Conservation (phyloP, 2,113 vertebrate species). For the Lanius collurio region DNA sequence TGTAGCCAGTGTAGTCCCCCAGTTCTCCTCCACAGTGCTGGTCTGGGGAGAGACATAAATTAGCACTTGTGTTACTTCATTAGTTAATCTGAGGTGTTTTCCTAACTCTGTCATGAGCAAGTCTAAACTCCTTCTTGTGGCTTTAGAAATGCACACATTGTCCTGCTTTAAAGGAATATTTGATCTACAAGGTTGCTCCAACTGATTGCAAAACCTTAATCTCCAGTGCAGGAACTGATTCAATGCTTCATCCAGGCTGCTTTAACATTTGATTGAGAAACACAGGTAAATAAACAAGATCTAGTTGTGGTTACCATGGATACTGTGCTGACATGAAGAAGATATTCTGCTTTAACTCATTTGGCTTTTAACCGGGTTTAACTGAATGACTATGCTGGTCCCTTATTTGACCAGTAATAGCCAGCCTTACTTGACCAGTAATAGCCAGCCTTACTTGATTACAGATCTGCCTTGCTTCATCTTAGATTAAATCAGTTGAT, state of each 20-base stretch:
- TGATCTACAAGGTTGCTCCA: not conserved
- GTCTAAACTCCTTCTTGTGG: not conserved
- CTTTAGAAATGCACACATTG: not conserved
- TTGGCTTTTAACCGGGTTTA: not conserved
- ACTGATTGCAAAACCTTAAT: not conserved
- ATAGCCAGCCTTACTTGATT: not conserved
- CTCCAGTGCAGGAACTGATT: not conserved
- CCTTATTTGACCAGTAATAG: too few species aligned
- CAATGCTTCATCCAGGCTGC: not conserved
- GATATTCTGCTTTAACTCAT: not conserved
- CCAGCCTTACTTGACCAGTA: not conserved
- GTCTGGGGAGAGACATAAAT: conserved; percentile 62
- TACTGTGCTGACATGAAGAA: not conserved
- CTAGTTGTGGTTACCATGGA: not conserved
- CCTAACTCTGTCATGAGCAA: not conserved
- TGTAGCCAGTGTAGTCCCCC: conserved; percentile 82
- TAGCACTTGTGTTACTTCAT: not conserved
- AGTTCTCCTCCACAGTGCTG: conserved; percentile 83
- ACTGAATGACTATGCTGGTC: not conserved
- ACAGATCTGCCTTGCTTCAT: not conserved
- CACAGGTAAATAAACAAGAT: not conserved
- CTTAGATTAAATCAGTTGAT: not conserved
- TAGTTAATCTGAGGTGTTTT: not conserved
- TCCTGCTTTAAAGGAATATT: not conserved
- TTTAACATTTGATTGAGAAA: not conserved